Base-by-base conservation (phyloP, 2,797 vertebrate genomes). In the Poeciliopsis paucimaculata region DNA sequence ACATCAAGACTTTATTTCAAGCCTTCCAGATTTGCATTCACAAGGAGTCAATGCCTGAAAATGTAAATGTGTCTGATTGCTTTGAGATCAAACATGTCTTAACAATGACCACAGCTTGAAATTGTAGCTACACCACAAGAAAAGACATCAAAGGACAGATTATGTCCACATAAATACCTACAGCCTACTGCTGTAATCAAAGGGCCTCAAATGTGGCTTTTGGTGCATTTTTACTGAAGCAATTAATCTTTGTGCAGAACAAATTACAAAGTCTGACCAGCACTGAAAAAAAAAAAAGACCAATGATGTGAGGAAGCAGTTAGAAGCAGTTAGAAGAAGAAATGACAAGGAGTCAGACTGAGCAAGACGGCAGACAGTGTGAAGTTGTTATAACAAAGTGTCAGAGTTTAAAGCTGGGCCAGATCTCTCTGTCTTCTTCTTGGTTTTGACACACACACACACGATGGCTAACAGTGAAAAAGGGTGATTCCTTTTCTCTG, bases 371-470 rank as follows among this genome's bases (percentile, higher is more conserved):
- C 68, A 86, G 80, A 86, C 82, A 82, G 87, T 75, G 81, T 78
- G 76, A 87, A 89, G 81, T 83, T 68, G 85, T 92, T 92, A 89
- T 84, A 89, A 75, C 78, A 90, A 93, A 92, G 88, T 90, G 92
- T 88, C 88, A 92, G 85, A 89, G 90, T 93, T 94, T 90, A 93
- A 90, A 92, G 88, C 86, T 51, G 68, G 83, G 88, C 77, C 66
- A 77, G 83, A 84, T 85, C 78, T 88, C 91, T 91, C 85, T 88
- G 89, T 93, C 91, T 89, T 47, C 80, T 91, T 77, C 77, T 85
- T 88, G 86, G 82, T 82, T 88, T 87, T 79, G 82, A 73, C 79
- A 82, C 75, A 66, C 66, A 57, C 70, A 68, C 34, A 45, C 43
- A 18, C 5, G 85, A 39, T 31, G 64, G 82, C 76, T 91, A 89